Evolutionary conservation across 2,888 invertebrate genomes (phyloP), one percentile per base, ranked within the genome.

Genomic region (Lithophane leautieri): DNA sequence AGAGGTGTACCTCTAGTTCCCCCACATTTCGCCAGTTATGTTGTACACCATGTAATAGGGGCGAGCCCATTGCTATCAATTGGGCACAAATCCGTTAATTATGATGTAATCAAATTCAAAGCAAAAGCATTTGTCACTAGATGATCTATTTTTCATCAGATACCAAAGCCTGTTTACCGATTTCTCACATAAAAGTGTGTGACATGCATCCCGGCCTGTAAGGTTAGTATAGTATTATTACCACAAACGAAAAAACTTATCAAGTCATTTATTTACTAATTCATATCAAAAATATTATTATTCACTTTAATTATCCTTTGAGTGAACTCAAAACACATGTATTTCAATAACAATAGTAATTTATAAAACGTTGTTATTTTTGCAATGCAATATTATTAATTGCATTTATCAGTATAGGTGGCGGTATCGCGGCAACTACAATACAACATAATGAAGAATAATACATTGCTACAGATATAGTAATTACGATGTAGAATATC

Each of bases 381-480:
- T 78, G 61, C 28, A 61, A 56, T 62, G 74, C 42, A 50, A 58
- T 63, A 71, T 61, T 71, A 66, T 56, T 76, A 70, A 77, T 73
- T 76, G 58, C 25, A 68, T 44, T 84, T 66, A 82, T 73, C 76
- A 71, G 70, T 54, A 50, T 70, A 70, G 66, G 77, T 73, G 58
- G 25, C 44, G n/a, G 19, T 78, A 80, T 76, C 69, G 72, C 22
- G 44, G 70, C 71, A 74, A 74, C 70, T 72, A 70, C 40, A 62
- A 11, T 40, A 62, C 60, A 69, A 62, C 54, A 50, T 68, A 73
- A 84, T 73, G 52, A 62, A 76, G 28, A 73, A 72, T 76, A 67
- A 85, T 42, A 73, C 22, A 58, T 19, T 54, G 56, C 44, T 50
- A 8, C 52, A 63, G 50, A 78, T 68, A 77, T 68, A 58, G 22